Evolutionary conservation across 2,888 invertebrate genomes (phyloP).

Genomic region (Tenthredo distinguenda): DNA sequence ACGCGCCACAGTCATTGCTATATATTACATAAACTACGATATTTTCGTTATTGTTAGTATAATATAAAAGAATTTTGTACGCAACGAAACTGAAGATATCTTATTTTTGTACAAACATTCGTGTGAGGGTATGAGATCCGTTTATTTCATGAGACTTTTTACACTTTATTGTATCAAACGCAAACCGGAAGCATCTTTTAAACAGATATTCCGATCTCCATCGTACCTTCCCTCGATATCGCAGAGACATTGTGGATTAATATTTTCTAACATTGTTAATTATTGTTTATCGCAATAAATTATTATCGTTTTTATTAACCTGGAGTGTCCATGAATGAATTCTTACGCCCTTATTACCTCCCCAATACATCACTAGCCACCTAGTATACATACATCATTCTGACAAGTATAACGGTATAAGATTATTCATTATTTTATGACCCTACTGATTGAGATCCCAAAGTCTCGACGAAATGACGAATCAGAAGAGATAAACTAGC

Average conservation of each 20-base stretch:
- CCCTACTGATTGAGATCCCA: neutral
- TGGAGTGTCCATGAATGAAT: neutral
- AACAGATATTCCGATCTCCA: neutral
- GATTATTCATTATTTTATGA: neutral
- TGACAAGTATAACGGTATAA: neutral
- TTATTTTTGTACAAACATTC: neutral
- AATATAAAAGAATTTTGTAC: neutral
- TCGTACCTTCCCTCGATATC: neutral
- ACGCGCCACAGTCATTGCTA: neutral
- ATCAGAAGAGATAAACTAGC: slow-evolving; percentile 74
- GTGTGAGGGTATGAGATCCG: neutral
- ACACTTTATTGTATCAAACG: neutral
- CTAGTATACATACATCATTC: slow-evolving; percentile 55
- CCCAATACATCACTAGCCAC: slow-evolving; percentile 32
- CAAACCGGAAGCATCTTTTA: neutral
- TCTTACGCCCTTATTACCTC: neutral
- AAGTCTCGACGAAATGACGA: slow-evolving; percentile 68
- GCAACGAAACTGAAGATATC: neutral
- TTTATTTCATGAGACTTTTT: neutral
- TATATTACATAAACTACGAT: neutral
- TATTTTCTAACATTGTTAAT: slow-evolving; percentile 46
- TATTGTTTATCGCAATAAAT: slow-evolving; percentile 52
- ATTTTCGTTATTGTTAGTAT: neutral
- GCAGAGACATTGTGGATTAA: slow-evolving; percentile 2
- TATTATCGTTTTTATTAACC: slow-evolving; percentile 53